A percentile compares a stretch with the other conserved stretches of the same genome.
phyloP scores from a whole-genome alignment of 1,140 invertebrate species.

The Drosophila grimshawi region DNA sequence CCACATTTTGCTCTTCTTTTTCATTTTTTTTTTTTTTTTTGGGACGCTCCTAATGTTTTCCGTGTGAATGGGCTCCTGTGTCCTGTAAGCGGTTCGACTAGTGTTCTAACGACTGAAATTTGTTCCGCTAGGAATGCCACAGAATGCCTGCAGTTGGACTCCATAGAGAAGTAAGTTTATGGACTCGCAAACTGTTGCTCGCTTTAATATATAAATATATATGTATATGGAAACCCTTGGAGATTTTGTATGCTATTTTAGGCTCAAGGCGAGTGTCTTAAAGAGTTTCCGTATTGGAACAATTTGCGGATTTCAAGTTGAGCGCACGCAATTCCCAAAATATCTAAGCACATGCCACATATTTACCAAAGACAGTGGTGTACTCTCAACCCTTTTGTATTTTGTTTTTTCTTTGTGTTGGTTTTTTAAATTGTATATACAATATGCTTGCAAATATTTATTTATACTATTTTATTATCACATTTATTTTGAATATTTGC shows the following conservation, averaged over 20 bases:
- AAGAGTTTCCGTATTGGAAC: not conserved
- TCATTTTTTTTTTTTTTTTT: not conserved
- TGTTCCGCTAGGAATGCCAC: not conserved
- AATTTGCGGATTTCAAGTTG: constrained; percentile 12
- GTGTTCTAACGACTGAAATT: not conserved
- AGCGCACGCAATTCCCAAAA: constrained; percentile 9
- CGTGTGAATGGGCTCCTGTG: not conserved
- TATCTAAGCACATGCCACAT: not conserved
- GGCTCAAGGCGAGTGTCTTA: not conserved
- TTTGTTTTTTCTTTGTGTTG: not conserved
- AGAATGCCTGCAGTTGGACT: not conserved
- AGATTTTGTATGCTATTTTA: not conserved
- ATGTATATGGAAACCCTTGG: not conserved
- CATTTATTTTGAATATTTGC: too few species aligned
- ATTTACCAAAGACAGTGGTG: not conserved
- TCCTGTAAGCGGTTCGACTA: not conserved
- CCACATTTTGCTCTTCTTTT: not conserved
- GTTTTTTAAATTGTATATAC: too few species aligned
- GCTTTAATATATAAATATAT: not conserved
- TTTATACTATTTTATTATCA: too few species aligned
- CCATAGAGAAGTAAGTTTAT: not conserved
- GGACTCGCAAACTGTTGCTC: constrained; percentile 3
- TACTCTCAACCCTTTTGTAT: not conserved
- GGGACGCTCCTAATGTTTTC: not conserved
- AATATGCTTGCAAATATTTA: too few species aligned